A percentile compares a stretch with the other conserved stretches of the same genome.
Evolutionary conservation across 2,113 vertebrate species (phyloP).

Genomic region (Bolborhynchus lineola): DNA sequence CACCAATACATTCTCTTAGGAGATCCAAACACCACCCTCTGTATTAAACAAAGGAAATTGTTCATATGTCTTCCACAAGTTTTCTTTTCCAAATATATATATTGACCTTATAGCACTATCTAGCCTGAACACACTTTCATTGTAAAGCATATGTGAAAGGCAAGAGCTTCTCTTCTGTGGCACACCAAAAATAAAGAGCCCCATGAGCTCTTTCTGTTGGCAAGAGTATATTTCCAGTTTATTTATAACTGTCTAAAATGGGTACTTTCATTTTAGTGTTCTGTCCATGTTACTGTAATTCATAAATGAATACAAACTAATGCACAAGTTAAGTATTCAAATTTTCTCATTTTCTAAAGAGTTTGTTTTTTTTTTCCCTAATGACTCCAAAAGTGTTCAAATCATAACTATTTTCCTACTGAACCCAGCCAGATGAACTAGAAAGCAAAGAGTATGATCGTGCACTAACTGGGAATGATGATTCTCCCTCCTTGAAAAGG

Average conservation of each 20-base stretch:
- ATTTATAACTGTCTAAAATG: constrained; percentile 4
- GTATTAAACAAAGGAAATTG: constrained; percentile 62
- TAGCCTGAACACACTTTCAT: constrained; percentile 20
- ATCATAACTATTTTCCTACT: background rate
- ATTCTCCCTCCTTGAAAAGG: background rate
- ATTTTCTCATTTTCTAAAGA: background rate
- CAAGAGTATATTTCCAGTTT: background rate
- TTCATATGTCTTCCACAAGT: background rate
- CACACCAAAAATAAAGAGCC: constrained; percentile 11
- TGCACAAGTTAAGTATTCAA: background rate
- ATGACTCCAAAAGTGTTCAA: background rate
- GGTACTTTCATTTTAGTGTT: background rate
- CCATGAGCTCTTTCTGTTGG: background rate
- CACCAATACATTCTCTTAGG: background rate
- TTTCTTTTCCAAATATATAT: constrained; percentile 15
- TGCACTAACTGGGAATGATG: background rate
- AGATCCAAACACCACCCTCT: background rate
- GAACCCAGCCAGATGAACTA: background rate
- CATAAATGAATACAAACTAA: background rate
- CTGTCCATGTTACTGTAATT: background rate
- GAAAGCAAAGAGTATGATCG: background rate
- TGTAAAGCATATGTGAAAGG: constrained; percentile 17
- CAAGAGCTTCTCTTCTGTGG: background rate
- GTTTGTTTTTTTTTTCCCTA: background rate
- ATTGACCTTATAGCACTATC: constrained; percentile 7